Percentiles rank a stretch among this genome's conserved stretches.
phyloP scores from a whole-genome alignment of 2,113 vertebrate species.

The Pygoscelis adeliae region DNA sequence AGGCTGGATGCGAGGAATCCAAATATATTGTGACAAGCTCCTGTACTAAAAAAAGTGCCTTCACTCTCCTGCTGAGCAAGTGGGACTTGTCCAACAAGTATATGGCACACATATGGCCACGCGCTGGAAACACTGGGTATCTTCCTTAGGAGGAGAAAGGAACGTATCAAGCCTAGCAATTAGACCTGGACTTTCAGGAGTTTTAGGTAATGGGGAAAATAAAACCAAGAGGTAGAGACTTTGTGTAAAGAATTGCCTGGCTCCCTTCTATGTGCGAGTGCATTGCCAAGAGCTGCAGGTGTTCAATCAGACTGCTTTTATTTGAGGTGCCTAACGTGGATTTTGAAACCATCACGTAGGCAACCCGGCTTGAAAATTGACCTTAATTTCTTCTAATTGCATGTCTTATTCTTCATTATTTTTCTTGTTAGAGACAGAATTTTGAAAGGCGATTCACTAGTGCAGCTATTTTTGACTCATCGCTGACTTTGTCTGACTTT shows the following conservation, averaged over 20 bases:
- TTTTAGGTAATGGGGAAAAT: neutral
- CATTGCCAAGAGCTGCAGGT: constrained; percentile 65
- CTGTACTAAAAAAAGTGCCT: neutral
- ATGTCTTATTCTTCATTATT: constrained; percentile 57
- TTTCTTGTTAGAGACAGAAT: constrained; percentile 60
- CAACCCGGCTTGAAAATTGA: constrained; percentile 65
- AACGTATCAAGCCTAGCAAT: neutral
- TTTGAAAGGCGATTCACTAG: constrained; percentile 62
- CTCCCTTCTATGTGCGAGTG: neutral
- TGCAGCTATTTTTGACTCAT: constrained; percentile 70
- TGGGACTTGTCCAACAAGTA: constrained; percentile 2
- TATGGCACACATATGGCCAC: neutral
- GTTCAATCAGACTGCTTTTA: constrained; percentile 65
- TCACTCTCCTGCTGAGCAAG: neutral
- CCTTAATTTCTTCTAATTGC: constrained; percentile 67
- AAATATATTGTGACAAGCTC: neutral
- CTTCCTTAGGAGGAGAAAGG: constrained; percentile 1
- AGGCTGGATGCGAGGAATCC: neutral
- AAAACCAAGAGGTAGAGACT: neutral
- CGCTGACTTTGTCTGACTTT: constrained; percentile 63
- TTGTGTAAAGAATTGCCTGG: constrained; percentile 46
- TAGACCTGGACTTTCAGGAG: constrained; percentile 16
- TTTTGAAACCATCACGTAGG: constrained; percentile 7
- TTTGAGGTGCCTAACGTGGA: constrained; percentile 44
- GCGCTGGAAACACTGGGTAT: neutral